Evolutionary conservation across 2,888 invertebrate genomes (phyloP), one percentile per base, ranked within the genome.

Genomic region (Candidula unifasciata): DNA sequence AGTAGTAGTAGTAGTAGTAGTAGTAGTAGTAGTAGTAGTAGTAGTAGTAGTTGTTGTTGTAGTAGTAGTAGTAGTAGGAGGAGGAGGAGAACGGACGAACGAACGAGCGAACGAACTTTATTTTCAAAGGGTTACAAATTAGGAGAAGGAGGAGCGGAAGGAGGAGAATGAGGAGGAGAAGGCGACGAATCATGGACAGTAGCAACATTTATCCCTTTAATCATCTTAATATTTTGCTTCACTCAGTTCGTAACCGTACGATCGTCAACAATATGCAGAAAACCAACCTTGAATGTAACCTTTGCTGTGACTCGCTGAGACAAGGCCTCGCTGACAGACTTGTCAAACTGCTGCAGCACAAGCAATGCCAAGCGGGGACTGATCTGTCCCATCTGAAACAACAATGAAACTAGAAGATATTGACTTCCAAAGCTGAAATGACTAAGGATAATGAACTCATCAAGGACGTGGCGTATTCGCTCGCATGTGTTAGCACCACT

Each of bases 261-360:
- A n/a, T n/a, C n/a, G n/a, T n/a, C n/a, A n/a, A n/a, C n/a, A n/a
- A n/a, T n/a, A n/a, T n/a, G n/a, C n/a, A n/a, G n/a, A n/a, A n/a
- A 6, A 44, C 87, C 89, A 93, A 96, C 96, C 95, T 98, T 99
- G 94, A 99, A 99, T 76, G 97, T 97, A 87, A 99, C 95, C 92
- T 98, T 96, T 83, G 98, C 97, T 94, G 97, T 98, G 1, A 99
- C 98, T 87, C 95, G 92, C 60, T 91, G 97, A 60, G 98, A 97
- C 83, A 99, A 94, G 16, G 98, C 98, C 92, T 96, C 96, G 94
- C 99, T 99, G 90, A 99, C 98, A 84, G 97, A 97, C 94, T 97
- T 98, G 93, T 99, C 99, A 94, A 99, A 99, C 94, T 98, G 98
- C 82, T 98, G 95, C 85, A 99, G 95, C 66, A 99, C 98, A 95